A percentile compares a stretch with the other conserved stretches of the same genome.
Conservation (phyloP, 1,140 invertebrate genomes). For the Dendrolimus punctatus region DNA sequence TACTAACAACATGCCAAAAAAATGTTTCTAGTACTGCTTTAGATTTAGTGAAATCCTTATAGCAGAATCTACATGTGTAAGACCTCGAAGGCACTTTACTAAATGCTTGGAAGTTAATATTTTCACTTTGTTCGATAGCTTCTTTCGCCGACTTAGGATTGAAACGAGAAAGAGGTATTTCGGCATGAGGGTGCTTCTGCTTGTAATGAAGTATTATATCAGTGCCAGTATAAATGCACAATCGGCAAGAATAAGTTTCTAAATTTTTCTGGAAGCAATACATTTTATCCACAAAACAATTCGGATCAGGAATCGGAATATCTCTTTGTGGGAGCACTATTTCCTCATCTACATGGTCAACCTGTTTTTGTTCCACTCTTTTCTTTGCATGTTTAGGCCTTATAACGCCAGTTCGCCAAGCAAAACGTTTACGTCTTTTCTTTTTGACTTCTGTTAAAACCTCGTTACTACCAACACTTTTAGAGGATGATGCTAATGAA, state of each 20-base stretch:
- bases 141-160: slow-evolving; percentile 60
- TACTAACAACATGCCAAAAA: slow-evolving; percentile 78
- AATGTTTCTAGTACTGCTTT: slow-evolving; percentile 61
- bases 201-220: slow-evolving; percentile 80
- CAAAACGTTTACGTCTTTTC: slow-evolving; percentile 40
- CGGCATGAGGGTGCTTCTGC: slow-evolving; percentile 73
- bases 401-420: slow-evolving; percentile 46
- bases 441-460: slow-evolving; percentile 32
- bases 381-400: slow-evolving; percentile 44
- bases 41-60: slow-evolving; percentile 47
- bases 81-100: slow-evolving; percentile 39
- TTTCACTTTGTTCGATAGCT: slow-evolving; percentile 46
- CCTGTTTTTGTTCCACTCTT: slow-evolving; percentile 25
- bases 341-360: slow-evolving; percentile 3
- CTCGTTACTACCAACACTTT: slow-evolving; percentile 39
- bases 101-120: slow-evolving; percentile 39
- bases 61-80: slow-evolving; percentile 70
- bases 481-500: slow-evolving; percentile 31
- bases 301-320: slow-evolving; percentile 21
- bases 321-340: slow-evolving; percentile 1
- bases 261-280: slow-evolving; percentile 56
- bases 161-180: slow-evolving; percentile 77
- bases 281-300: slow-evolving; percentile 47
- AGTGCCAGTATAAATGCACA: slow-evolving; percentile 74
- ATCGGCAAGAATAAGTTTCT: slow-evolving; percentile 62